Conservation (phyloP, 2,113 vertebrate species). For the Zosterops japonicus region DNA sequence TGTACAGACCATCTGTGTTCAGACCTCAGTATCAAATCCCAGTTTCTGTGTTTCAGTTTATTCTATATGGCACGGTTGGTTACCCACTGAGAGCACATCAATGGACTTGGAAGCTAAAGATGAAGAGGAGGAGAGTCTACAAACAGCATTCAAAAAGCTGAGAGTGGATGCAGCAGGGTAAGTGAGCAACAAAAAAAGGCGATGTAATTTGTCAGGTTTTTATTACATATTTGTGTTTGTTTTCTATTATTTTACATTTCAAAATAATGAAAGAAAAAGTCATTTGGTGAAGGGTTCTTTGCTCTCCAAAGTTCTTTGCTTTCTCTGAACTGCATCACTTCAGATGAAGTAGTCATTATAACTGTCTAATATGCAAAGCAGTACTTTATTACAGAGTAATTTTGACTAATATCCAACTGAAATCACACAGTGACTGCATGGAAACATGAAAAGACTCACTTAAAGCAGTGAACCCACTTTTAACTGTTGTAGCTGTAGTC, state of each 20-base stretch:
- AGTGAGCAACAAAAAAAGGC: not conserved
- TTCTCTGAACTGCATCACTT: not conserved
- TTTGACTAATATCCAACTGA: not conserved
- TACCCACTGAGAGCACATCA: constrained; percentile 6
- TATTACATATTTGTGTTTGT: not conserved
- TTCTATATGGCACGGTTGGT: not conserved
- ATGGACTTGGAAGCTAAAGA: constrained; percentile 92
- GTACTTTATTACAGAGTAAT: not conserved
- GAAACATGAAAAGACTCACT: not conserved
- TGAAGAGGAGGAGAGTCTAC: constrained; percentile 92
- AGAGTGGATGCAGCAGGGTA: constrained; percentile 92
- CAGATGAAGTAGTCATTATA: not conserved
- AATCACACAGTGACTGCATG: not conserved
- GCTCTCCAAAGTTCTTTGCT: not conserved
- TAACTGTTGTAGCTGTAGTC: not conserved
- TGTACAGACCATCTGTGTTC: not conserved
- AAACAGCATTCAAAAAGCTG: constrained; percentile 96
- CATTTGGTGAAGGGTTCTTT: not conserved
- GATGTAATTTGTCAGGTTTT: fast-evolving
- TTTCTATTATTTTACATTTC: not conserved
- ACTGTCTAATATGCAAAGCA: not conserved
- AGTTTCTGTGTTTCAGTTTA: not conserved
- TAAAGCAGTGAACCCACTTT: not conserved
- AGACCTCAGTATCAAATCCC: not conserved
- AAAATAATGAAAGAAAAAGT: not conserved